Conservation (phyloP, 2,797 vertebrate genomes). For the Perodicticus potto region DNA sequence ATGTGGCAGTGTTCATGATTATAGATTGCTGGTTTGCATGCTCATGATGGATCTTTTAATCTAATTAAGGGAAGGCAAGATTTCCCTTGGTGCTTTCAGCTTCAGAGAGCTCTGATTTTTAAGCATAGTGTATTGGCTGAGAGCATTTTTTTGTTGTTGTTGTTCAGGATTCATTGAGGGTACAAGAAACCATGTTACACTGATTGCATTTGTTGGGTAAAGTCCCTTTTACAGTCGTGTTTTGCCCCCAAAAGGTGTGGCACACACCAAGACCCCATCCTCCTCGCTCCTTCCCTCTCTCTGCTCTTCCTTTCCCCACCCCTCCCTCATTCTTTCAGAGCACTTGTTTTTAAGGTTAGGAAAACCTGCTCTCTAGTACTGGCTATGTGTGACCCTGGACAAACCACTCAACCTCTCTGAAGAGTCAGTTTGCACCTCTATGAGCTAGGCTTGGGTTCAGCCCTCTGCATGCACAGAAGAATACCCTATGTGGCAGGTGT, state of each 20-base stretch:
- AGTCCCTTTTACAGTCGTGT: too few species aligned
- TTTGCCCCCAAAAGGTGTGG: too few species aligned
- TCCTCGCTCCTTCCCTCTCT: too few species aligned
- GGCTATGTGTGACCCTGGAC: background rate
- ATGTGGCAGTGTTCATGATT: background rate
- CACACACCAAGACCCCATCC: too few species aligned
- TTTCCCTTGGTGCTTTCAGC: background rate
- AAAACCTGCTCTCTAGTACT: background rate
- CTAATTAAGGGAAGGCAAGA: slow-evolving; percentile 70
- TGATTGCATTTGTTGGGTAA: too few species aligned
- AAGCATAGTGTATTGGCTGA: background rate
- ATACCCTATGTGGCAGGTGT: background rate
- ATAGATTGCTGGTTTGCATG: slow-evolving; percentile 50
- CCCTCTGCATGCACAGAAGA: background rate
- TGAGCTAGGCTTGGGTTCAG: background rate
- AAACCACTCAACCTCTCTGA: background rate
- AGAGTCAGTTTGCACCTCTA: background rate
- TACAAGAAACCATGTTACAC: too few species aligned
- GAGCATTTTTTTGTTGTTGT: background rate
- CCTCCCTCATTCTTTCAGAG: background rate
- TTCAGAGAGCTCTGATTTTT: slow-evolving; percentile 23
- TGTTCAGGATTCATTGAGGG: too few species aligned
- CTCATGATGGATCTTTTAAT: slow-evolving; percentile 67
- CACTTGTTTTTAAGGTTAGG: background rate
- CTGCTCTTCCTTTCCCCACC: too few species aligned